Evolutionary conservation across 2,797 vertebrate genomes (phyloP).

Genomic region (Salmo trutta): DNA sequence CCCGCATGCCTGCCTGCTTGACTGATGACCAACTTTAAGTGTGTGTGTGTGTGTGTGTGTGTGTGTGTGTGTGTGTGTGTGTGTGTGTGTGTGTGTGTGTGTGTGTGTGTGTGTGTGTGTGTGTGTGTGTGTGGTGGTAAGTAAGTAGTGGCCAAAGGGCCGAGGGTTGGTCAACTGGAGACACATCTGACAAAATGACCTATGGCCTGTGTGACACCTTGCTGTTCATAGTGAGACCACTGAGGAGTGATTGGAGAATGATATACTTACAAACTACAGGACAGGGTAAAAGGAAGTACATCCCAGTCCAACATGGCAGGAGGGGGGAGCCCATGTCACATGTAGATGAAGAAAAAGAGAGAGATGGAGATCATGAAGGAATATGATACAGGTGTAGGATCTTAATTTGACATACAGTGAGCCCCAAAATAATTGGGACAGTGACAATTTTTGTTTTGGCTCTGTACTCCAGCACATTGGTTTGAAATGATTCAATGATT

Average conservation of each 20-base stretch:
- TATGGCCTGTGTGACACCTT: conserved; percentile 35
- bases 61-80: too few relatives aligned
- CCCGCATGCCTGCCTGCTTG: conserved; percentile 30
- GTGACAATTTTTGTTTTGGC: too few relatives aligned
- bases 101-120: too few relatives aligned
- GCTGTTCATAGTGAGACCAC: conserved; percentile 39
- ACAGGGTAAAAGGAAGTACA: conserved; percentile 59
- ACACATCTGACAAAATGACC: conserved; percentile 47
- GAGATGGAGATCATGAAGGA: background rate
- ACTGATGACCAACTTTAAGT: conserved; percentile 37
- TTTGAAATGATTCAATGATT: too few relatives aligned
- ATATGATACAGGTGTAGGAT: background rate
- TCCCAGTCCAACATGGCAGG: conserved; percentile 56
- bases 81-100: too few relatives aligned
- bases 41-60: conserved; percentile 21
- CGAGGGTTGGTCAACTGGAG: conserved; percentile 34
- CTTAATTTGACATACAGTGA: too few relatives aligned
- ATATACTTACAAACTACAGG: conserved; percentile 82
- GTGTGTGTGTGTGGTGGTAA: conserved; percentile 34
- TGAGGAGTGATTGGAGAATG: conserved; percentile 63
- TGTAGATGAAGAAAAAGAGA: conserved; percentile 21
- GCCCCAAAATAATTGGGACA: too few relatives aligned
- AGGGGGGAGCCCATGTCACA: conserved; percentile 11
- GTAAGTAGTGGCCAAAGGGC: conserved; percentile 37
- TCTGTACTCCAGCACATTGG: too few relatives aligned